Evolutionary conservation across 2,888 invertebrate genomes (phyloP).

Genomic region (Hecatera dysodea): DNA sequence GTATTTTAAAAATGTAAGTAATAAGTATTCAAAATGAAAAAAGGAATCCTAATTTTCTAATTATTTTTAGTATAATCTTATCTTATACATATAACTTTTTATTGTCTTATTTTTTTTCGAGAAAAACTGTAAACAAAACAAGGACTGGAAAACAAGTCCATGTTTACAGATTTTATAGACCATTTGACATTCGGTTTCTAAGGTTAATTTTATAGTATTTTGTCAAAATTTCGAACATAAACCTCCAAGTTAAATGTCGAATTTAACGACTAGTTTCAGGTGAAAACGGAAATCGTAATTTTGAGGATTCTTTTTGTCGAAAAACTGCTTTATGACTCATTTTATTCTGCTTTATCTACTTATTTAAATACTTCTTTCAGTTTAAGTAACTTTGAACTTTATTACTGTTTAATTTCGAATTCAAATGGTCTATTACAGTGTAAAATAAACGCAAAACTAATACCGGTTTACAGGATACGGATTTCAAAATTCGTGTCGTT

Average conservation of each 20-base stretch:
- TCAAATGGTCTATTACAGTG: background rate
- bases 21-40: too few species aligned
- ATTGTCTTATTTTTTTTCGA: too few species aligned
- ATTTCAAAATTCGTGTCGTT: conserved; percentile 50
- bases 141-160: too few species aligned
- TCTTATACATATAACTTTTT: too few species aligned
- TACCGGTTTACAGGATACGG: background rate
- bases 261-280: conserved; percentile 58
- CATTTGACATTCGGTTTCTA: conserved; percentile 29
- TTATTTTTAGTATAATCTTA: background rate
- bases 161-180: conserved; percentile 19
- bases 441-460: conserved; percentile 32
- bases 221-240: conserved; percentile 50
- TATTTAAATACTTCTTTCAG: background rate
- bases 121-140: too few species aligned
- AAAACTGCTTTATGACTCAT: conserved; percentile 28
- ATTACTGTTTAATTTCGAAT: background rate
- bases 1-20: too few species aligned
- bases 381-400: background rate
- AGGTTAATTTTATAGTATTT: conserved; percentile 50
- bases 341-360: conserved; percentile 25
- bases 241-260: conserved; percentile 47
- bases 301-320: conserved; percentile 24
- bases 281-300: conserved; percentile 52
- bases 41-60: too few species aligned